Percentiles rank a stretch among this genome's conserved stretches.
These are phyloP conservation scores for Eurois occulta DNA, from an alignment of 2,888 invertebrate species.

Conservation along the genomic window DNA sequence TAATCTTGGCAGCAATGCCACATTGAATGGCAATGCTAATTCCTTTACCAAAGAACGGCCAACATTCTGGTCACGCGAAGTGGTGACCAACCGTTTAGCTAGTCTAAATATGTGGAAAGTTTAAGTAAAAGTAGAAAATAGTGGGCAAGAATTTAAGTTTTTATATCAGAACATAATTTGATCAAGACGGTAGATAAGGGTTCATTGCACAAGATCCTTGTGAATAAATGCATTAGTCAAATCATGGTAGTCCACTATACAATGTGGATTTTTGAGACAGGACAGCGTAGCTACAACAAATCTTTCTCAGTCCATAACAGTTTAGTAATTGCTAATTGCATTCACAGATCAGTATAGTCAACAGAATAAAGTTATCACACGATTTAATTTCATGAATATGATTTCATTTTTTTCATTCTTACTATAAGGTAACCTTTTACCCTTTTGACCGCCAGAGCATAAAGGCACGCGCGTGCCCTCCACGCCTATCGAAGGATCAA, in stretches of 20 bases:
- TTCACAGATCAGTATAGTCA: background rate
- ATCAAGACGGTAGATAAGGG: background rate
- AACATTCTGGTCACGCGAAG: slow-evolving; percentile 51
- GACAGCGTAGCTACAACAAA: background rate
- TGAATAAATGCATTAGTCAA: background rate
- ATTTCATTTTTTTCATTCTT: background rate
- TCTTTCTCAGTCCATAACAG: background rate
- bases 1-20: slow-evolving; percentile 36
- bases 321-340: background rate
- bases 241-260: background rate
- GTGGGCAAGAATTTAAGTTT: background rate
- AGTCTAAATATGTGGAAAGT: slow-evolving; percentile 8
- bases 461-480: no score
- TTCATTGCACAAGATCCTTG: background rate
- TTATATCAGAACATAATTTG: background rate
- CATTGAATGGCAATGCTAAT: slow-evolving; percentile 56
- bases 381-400: background rate
- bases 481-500: background rate
- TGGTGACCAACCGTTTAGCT: slow-evolving; percentile 33
- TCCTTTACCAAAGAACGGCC: slow-evolving; percentile 39
- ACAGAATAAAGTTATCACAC: background rate
- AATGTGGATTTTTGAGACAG: background rate
- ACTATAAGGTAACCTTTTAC: background rate
- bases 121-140: background rate
- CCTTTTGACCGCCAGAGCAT: no score